Conservation (phyloP, 2,888 invertebrate genomes). For the Scaptomyza cyrtandrae region DNA sequence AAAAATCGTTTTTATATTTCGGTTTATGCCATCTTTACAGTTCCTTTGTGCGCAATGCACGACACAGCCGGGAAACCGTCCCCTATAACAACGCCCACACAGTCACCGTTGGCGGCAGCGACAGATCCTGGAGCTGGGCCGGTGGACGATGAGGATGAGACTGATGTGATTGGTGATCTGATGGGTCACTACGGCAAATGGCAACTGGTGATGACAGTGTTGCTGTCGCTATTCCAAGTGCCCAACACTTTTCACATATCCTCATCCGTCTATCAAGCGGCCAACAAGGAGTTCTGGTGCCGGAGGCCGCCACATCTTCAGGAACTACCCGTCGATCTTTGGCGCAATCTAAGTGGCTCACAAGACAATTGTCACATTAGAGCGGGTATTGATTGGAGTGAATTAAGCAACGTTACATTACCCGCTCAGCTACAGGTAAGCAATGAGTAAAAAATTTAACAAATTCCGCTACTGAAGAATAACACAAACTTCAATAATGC, state of each 20-base stretch:
- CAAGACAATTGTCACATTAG: constrained; percentile 87
- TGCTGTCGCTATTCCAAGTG: constrained; percentile 90
- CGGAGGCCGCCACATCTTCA: constrained; percentile 86
- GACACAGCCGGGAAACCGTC: constrained; percentile 80
- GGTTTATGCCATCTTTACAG: constrained; percentile 52
- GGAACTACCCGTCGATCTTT: constrained; percentile 86
- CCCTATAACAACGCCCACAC: constrained; percentile 64
- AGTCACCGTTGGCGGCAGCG: constrained; percentile 54
- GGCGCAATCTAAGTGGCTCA: constrained; percentile 89
- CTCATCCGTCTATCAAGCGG: constrained; percentile 90
- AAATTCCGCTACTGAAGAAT: constrained; percentile 15
- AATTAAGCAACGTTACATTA: constrained; percentile 50
- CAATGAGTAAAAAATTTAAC: constrained; percentile 9
- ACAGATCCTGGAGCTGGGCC: constrained; percentile 41
- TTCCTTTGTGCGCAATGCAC: constrained; percentile 82
- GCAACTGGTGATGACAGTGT: constrained; percentile 90
- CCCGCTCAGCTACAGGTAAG: constrained; percentile 67
- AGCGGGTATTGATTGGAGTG: constrained; percentile 85
- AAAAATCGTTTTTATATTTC: not conserved
- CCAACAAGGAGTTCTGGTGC: constrained; percentile 89
- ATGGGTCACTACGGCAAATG: constrained; percentile 91
- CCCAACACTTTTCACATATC: constrained; percentile 93
- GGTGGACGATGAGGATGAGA: constrained; percentile 84
- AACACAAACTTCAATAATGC: constrained; percentile 18
- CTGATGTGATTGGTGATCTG: constrained; percentile 88